Evolutionary conservation across 2,113 vertebrate genomes (phyloP), one percentile per base, ranked within the genome.

Genomic region (Plotosus lineatus): DNA sequence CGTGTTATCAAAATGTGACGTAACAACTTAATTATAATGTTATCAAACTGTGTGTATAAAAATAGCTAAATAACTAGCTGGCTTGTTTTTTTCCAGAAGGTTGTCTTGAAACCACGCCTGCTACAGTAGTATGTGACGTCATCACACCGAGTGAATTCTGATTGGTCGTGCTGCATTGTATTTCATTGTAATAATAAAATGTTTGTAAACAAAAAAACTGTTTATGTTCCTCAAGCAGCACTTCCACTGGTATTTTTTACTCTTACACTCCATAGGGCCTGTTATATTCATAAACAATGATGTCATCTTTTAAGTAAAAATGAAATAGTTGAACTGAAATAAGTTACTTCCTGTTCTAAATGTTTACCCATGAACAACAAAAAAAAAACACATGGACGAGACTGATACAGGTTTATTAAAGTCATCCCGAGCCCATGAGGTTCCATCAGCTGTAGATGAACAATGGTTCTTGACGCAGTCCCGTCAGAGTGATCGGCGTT

Each of bases 31-130:
- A 51, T 26, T 77, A 48, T 73, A 58, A 83, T 78, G 58, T 79
- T 65, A 55, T 84, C 85, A 83, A 86, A 87, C 82, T 86, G 89
- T 87, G 89, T 89, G 88, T 87, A 80, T 14, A 87, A 84, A 90
- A 89, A 87, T 88, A 82, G 85, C 84, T 88, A 88, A 88, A 89
- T 46, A 87, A 83, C 82, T 74, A 81, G 46, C 58, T 77, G 10
- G 33, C 78, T 80, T 83, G 77, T 84, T 83, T 88, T 82, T 86
- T 82, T 80, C 77, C 73, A 90, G 83, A 89, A 90, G 90, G 92
- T 90, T 90, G 90, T 3, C 77, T 78, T 28, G 42, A 82, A 26
- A 83, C 85, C 23, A 85, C 85, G 68, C 86, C 23, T 42, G 33
- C 15, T 33, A 53, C 60, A 82, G 83, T 73, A 77, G 82, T 66